phyloP scores from a whole-genome alignment of 2,797 vertebrate genomes.

The Sebastolobus altivelis region DNA sequence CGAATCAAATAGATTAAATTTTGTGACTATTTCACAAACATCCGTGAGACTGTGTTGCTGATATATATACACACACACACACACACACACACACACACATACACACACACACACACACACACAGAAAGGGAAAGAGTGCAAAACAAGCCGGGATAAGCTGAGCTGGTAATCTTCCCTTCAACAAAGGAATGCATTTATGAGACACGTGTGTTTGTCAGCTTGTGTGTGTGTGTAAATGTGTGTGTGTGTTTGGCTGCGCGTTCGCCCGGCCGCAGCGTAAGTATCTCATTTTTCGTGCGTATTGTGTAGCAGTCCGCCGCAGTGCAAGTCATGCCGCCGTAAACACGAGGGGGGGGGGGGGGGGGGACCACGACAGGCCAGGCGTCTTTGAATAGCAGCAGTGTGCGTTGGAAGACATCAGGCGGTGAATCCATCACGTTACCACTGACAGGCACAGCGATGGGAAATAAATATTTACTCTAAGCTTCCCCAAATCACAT shows the following conservation, averaged over 20 bases:
- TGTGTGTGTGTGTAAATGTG: constrained; percentile 42
- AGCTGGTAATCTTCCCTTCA: constrained; percentile 71
- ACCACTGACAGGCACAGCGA: constrained; percentile 80
- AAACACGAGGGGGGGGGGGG: constrained; percentile 53
- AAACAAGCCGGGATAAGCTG: constrained; percentile 65
- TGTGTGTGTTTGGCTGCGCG: constrained; percentile 45
- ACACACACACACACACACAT: not conserved
- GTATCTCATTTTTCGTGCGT: constrained; percentile 70
- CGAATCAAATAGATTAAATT: too few species aligned
- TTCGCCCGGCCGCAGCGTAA: constrained; percentile 52
- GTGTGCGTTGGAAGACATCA: constrained; percentile 77
- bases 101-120: not conserved
- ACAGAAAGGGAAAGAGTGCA: constrained; percentile 45
- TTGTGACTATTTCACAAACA: too few species aligned
- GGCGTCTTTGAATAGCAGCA: constrained; percentile 75
- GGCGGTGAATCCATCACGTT: constrained; percentile 79
- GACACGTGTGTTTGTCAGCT: constrained; percentile 63
- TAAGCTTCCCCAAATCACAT: constrained; percentile 82
- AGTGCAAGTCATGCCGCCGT: constrained; percentile 72
- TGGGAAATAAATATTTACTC: constrained; percentile 87
- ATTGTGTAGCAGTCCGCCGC: constrained; percentile 65
- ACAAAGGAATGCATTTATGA: constrained; percentile 75
- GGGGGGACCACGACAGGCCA: constrained; percentile 17
- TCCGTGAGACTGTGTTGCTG: too few species aligned
- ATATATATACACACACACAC: too few species aligned